Conservation (phyloP, 2,888 invertebrate species). For the Apantesis nais region DNA sequence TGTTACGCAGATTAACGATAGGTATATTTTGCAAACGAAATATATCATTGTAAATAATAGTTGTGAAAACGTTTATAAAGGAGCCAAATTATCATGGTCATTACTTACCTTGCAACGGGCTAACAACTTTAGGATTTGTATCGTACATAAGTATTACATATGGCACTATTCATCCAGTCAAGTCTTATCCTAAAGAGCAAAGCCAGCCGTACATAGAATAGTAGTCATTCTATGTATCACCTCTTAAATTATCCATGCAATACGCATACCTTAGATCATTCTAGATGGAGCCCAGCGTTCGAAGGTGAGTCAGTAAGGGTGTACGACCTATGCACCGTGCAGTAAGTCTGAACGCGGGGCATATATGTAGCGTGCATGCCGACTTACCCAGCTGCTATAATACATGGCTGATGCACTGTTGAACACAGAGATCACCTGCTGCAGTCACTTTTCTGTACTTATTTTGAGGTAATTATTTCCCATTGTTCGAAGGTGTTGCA, state of each 20-base stretch:
- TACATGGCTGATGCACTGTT: constrained; percentile 33
- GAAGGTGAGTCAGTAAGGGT: constrained; percentile 47
- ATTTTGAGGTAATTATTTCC: constrained; percentile 13
- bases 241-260: constrained; percentile 13
- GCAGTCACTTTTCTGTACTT: constrained; percentile 39
- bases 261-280: constrained; percentile 15
- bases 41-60: background rate
- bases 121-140: background rate
- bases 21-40: background rate
- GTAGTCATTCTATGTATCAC: constrained; percentile 5
- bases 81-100: background rate
- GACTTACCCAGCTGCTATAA: constrained; percentile 43
- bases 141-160: background rate
- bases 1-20: background rate
- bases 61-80: background rate
- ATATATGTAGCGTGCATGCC: constrained; percentile 28
- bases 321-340: constrained; percentile 45
- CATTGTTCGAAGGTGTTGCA: constrained; percentile 3
- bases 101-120: background rate
- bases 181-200: background rate
- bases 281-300: constrained; percentile 19
- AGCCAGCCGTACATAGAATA: background rate
- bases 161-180: background rate
- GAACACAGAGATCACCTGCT: constrained; percentile 48
- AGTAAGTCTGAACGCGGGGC: constrained; percentile 39